phyloP scores from a whole-genome alignment of 2,797 vertebrate species.

The Poecilia wingei region DNA sequence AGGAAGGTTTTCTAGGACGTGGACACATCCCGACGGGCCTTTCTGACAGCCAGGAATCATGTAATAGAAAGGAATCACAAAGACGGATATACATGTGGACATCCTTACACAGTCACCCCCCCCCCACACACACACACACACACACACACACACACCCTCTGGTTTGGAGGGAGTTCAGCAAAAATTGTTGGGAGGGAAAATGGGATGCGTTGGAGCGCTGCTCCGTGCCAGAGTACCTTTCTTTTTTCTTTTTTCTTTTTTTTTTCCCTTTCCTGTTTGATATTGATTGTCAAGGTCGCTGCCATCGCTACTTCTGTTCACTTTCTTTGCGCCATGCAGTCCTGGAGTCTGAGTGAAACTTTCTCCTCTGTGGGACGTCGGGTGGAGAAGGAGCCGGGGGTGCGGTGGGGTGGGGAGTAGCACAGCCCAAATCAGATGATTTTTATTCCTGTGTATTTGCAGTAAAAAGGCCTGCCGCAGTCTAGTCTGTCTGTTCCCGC shows the following conservation, averaged over 20 bases:
- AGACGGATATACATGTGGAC: constrained; percentile 14
- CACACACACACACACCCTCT: not conserved
- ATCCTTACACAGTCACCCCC: not conserved
- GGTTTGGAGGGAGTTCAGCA: constrained; percentile 4
- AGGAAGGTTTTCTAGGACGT: constrained; percentile 25
- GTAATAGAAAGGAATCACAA: constrained; percentile 25
- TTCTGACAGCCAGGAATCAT: constrained; percentile 29
- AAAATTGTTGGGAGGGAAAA: constrained; percentile 6
- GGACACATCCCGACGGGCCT: constrained; percentile 25
- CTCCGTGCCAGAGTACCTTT: constrained; percentile 7
- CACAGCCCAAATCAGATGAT: constrained; percentile 27
- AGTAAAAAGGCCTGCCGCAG: constrained; percentile 31
- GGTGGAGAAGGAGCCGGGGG: not conserved
- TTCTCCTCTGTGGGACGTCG: constrained; percentile 16
- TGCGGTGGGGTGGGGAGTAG: not conserved
- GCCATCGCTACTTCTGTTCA: constrained; percentile 5
- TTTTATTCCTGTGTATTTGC: constrained; percentile 37
- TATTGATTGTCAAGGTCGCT: constrained; percentile 33
- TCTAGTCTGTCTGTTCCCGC: constrained; percentile 21
- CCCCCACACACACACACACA: too few relatives aligned
- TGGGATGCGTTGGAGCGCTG: not conserved
- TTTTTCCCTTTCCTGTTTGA: not conserved
- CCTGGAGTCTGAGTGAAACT: constrained; percentile 24
- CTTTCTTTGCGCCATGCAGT: constrained; percentile 4
- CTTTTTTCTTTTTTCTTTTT: not conserved